Evolutionary conservation across 2,113 vertebrate species (phyloP).

Genomic region (Ciconia maguari): DNA sequence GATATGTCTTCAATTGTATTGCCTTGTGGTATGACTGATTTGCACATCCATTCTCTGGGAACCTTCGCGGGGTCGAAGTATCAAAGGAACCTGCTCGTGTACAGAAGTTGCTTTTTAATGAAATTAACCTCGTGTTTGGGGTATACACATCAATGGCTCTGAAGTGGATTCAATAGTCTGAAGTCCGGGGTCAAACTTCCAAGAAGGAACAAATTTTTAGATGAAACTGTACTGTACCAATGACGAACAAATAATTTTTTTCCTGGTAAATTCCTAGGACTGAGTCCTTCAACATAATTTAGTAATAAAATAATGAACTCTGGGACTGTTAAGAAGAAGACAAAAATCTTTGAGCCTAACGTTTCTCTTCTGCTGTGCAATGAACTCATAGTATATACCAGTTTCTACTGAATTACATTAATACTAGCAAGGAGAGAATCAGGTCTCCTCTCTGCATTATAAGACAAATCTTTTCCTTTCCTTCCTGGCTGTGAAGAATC

Average conservation of each 20-base stretch:
- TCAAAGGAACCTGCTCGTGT: conserved; percentile 33
- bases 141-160: background rate
- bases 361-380: background rate
- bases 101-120: conserved; percentile 22
- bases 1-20: conserved; percentile 26
- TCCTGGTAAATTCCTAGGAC: background rate
- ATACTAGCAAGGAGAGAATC: background rate
- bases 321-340: background rate
- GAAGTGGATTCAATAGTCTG: background rate
- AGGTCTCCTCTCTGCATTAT: background rate
- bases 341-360: background rate
- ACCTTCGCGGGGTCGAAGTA: background rate
- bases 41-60: conserved; percentile 44
- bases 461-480: background rate
- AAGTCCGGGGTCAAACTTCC: background rate
- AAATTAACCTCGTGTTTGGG: conserved; percentile 22
- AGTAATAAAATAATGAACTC: background rate
- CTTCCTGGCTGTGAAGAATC: background rate
- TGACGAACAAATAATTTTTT: background rate
- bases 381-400: background rate
- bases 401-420: background rate
- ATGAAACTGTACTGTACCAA: conserved; percentile 17
- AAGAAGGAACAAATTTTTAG: conserved; percentile 24
- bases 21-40: conserved; percentile 8
- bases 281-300: background rate